Evolutionary conservation across 2,113 vertebrate species (phyloP).

Genomic region (Apodemus speciosus): DNA sequence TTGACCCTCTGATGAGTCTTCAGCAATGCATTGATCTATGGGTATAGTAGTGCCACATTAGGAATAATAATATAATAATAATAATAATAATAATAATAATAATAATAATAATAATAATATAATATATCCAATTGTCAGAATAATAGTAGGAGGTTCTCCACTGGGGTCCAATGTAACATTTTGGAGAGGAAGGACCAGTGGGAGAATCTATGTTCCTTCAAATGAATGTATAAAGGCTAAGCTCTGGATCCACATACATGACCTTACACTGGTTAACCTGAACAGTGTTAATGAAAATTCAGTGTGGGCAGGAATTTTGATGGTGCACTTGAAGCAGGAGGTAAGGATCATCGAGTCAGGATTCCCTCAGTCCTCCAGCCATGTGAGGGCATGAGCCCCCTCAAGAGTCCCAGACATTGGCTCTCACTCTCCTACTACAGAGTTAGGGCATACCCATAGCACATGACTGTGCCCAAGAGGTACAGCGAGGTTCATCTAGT

Average conservation of each 20-base stretch:
- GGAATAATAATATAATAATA: too few relatives aligned
- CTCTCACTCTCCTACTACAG: accelerated
- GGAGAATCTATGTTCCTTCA: neutral
- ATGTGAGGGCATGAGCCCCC: accelerated
- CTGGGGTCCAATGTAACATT: neutral
- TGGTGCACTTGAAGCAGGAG: neutral
- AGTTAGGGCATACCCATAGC: accelerated
- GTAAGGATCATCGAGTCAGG: accelerated
- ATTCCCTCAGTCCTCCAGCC: neutral
- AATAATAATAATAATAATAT: too few relatives aligned
- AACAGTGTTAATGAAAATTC: neutral
- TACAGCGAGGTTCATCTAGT: neutral
- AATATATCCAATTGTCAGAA: neutral
- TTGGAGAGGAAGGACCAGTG: neutral
- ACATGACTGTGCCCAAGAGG: neutral
- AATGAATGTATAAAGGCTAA: neutral
- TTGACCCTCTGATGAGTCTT: neutral
- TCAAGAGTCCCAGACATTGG: too few relatives aligned
- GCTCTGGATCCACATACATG: too few relatives aligned
- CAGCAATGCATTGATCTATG: neutral
- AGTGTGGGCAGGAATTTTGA: accelerated
- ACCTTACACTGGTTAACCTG: neutral
- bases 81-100: neutral
- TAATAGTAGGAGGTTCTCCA: neutral
- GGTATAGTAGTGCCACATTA: too few relatives aligned